These are phyloP conservation scores for Uropetala carovei DNA, from an alignment of 2,888 invertebrate genomes.

Conservation along the genomic window DNA sequence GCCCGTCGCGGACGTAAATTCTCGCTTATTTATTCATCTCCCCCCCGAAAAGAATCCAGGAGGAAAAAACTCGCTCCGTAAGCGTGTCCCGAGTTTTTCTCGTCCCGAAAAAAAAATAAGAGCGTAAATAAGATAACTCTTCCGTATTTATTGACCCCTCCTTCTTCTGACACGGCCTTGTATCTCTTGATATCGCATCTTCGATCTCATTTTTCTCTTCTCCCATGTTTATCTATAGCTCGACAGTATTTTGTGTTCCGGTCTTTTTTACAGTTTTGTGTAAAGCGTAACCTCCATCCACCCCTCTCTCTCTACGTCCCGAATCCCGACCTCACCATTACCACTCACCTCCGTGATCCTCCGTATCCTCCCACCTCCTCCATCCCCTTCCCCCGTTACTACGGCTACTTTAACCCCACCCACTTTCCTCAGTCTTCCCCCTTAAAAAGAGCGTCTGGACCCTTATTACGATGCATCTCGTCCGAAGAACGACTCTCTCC, in stretches of 20 bases:
- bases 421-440: background rate
- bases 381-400: too few relatives aligned
- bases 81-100: background rate
- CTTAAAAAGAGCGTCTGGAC: background rate
- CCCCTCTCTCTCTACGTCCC: background rate
- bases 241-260: background rate
- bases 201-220: background rate
- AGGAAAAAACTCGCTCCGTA: background rate
- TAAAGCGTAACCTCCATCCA: background rate
- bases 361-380: too few relatives aligned
- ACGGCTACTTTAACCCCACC: background rate
- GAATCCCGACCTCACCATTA: background rate
- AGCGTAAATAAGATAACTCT: background rate
- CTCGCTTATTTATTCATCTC: background rate
- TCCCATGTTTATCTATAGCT: background rate
- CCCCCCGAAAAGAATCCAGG: background rate
- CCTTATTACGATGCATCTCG: background rate
- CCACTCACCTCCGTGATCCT: too few relatives aligned
- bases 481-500: background rate
- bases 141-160: background rate
- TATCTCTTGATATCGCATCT: background rate
- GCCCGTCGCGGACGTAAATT: background rate
- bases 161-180: conserved; percentile 15
- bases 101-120: background rate
- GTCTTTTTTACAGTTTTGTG: background rate